These are phyloP conservation scores for Solenodon paradoxus DNA, from an alignment of 2,113 vertebrate genomes.

Conservation along the genomic window DNA sequence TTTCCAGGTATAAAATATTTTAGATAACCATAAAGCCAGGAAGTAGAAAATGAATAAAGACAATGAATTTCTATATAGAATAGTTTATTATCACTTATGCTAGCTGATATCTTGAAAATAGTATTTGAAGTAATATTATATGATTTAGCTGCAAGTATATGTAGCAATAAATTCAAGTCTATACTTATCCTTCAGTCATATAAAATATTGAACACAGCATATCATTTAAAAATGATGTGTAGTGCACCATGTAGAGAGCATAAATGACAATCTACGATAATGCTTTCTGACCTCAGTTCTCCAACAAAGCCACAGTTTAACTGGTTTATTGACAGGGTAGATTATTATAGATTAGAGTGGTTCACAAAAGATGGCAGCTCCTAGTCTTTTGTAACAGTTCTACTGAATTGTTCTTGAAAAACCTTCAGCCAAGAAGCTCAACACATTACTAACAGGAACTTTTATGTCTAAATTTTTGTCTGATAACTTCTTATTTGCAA, in stretches of 20 bases:
- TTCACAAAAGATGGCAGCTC: slow-evolving; percentile 52
- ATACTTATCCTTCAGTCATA: slow-evolving; percentile 61
- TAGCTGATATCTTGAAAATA: slow-evolving; percentile 64
- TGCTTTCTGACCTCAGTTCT: slow-evolving; percentile 57
- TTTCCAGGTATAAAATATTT: slow-evolving; percentile 62
- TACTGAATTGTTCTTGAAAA: slow-evolving; percentile 50
- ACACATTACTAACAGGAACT: slow-evolving; percentile 1
- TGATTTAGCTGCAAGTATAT: slow-evolving; percentile 53
- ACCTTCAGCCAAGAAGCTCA: not conserved
- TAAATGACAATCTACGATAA: slow-evolving; percentile 55
- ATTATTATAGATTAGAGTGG: slow-evolving; percentile 68
- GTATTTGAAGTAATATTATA: slow-evolving; percentile 40
- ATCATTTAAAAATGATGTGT: slow-evolving; percentile 73
- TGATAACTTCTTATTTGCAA: slow-evolving; percentile 14
- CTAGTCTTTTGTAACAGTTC: slow-evolving; percentile 29
- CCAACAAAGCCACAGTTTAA: slow-evolving; percentile 59
- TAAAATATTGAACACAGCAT: slow-evolving; percentile 63
- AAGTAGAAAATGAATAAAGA: slow-evolving; percentile 56
- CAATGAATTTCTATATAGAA: slow-evolving; percentile 60
- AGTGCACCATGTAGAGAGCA: slow-evolving; percentile 48
- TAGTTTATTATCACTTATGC: slow-evolving; percentile 63
- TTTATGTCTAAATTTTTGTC: slow-evolving; percentile 15
- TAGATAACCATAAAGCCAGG: slow-evolving; percentile 52
- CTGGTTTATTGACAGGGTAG: slow-evolving; percentile 68
- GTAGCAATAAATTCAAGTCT: slow-evolving; percentile 60